These are phyloP conservation scores for Anguilla megastoma DNA, from an alignment of 2,797 vertebrate genomes.

Conservation along the genomic window DNA sequence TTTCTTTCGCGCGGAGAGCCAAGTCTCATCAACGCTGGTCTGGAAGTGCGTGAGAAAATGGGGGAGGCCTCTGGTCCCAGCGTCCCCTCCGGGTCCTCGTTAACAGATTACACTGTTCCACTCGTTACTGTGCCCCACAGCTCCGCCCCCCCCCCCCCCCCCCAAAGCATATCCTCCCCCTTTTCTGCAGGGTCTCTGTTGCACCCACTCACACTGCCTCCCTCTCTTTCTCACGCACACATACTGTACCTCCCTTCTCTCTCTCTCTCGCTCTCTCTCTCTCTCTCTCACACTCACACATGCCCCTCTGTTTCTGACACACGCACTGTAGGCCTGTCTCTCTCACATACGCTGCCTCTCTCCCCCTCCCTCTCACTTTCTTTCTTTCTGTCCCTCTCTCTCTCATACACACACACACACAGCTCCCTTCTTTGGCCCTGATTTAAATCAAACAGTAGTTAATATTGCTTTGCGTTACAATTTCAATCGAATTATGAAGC, in stretches of 20 bases:
- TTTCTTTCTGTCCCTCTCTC: not conserved
- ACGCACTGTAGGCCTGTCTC: not conserved
- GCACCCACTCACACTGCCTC: conserved; percentile 19
- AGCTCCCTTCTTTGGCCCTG: not conserved
- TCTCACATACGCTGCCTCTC: not conserved
- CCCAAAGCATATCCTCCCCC: conserved; percentile 14
- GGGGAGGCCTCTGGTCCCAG: conserved; percentile 63
- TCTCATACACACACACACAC: conserved; percentile 28
- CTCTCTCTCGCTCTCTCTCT: not conserved
- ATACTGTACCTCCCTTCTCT: not conserved
- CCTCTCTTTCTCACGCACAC: conserved; percentile 25
- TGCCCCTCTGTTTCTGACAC: not conserved
- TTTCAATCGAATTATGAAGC: not conserved
- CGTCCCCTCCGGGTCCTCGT: conserved; percentile 66
- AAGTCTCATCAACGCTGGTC: conserved; percentile 64
- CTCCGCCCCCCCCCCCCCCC: conserved; percentile 44
- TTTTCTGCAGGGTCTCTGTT: not conserved
- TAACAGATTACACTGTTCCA: conserved; percentile 77
- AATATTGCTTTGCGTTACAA: not conserved
- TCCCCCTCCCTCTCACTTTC: not conserved
- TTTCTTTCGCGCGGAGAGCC: conserved; percentile 57
- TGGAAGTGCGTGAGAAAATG: conserved; percentile 62
- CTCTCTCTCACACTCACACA: conserved; percentile 11
- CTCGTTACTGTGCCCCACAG: conserved; percentile 59
- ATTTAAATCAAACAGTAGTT: not conserved